These are phyloP conservation scores for Blomia tropicalis DNA, from an alignment of 2,888 invertebrate genomes.

Conservation along the genomic window DNA sequence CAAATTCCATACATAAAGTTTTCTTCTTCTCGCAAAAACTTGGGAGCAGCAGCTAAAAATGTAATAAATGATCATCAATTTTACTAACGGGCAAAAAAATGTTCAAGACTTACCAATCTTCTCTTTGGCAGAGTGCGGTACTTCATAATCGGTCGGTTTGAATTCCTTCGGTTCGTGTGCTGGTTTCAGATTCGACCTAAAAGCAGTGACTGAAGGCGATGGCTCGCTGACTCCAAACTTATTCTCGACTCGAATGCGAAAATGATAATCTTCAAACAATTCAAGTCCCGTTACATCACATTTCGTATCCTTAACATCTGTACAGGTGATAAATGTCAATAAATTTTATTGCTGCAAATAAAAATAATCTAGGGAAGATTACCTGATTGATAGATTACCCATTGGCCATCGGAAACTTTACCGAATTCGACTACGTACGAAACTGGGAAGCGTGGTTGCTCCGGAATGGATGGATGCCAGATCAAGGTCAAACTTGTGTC, in stretches of 20 bases:
- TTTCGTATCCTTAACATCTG: conserved; percentile 59
- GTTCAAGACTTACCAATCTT: conserved; percentile 27
- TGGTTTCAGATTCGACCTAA: conserved; percentile 34
- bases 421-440: conserved; percentile 90
- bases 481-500: conserved; percentile 71
- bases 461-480: conserved; percentile 83
- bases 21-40: conserved; percentile 68
- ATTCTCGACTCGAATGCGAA: conserved; percentile 88
- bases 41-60: conserved; percentile 35
- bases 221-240: conserved; percentile 91
- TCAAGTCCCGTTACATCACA: conserved; percentile 76
- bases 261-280: conserved; percentile 84
- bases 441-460: conserved; percentile 69
- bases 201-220: conserved; percentile 70
- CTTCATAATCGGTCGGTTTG: conserved; percentile 29
- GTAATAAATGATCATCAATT: neutral
- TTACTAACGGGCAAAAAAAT: neutral
- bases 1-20: conserved; percentile 81
- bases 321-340: neutral
- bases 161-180: conserved; percentile 23
- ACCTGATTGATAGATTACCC: conserved; percentile 71
- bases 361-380: conserved; percentile 18
- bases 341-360: too few species aligned
- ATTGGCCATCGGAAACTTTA: conserved; percentile 75
- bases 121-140: conserved; percentile 28